These are phyloP conservation scores for Charaxes varanes DNA, from an alignment of 1,140 invertebrate genomes.

Conservation along the genomic window DNA sequence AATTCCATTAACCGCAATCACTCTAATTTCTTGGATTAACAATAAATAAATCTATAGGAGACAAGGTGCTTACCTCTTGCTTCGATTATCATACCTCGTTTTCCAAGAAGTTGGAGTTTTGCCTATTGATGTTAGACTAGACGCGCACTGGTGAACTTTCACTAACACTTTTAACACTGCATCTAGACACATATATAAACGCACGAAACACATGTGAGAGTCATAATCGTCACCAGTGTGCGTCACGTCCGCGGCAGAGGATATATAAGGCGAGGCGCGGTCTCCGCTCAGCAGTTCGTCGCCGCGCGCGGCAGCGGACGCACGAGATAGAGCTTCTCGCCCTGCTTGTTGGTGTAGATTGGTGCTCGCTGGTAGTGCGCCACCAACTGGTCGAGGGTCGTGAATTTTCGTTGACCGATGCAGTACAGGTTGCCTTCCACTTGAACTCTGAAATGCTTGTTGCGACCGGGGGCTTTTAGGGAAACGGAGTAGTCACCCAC, in stretches of 20 bases:
- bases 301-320: conserved; percentile 85
- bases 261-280: background rate
- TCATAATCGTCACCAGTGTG: conserved; percentile 4
- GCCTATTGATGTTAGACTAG: conserved; percentile 1
- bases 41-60: conserved; percentile 6
- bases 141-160: conserved; percentile 5
- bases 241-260: background rate
- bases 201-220: background rate
- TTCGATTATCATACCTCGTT: background rate
- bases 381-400: conserved; percentile 95
- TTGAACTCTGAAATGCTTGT: conserved; percentile 99
- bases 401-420: conserved; percentile 98
- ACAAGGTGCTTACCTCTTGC: conserved; percentile 4
- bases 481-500: conserved; percentile 99
- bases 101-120: conserved; percentile 4
- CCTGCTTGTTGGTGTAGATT: conserved; percentile 97
- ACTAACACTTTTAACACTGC: background rate
- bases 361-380: conserved; percentile 99
- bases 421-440: conserved; percentile 95
- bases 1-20: conserved; percentile 1
- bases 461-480: conserved; percentile 96
- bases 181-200: background rate
- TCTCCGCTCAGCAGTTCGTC: conserved; percentile 45
- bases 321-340: conserved; percentile 94
- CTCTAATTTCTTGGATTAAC: conserved; percentile 5